Percentiles rank a stretch among this genome's conserved stretches.
These are phyloP conservation scores for Neocrepidodera transversa DNA, from an alignment of 2,888 invertebrate genomes.

Conservation along the genomic window DNA sequence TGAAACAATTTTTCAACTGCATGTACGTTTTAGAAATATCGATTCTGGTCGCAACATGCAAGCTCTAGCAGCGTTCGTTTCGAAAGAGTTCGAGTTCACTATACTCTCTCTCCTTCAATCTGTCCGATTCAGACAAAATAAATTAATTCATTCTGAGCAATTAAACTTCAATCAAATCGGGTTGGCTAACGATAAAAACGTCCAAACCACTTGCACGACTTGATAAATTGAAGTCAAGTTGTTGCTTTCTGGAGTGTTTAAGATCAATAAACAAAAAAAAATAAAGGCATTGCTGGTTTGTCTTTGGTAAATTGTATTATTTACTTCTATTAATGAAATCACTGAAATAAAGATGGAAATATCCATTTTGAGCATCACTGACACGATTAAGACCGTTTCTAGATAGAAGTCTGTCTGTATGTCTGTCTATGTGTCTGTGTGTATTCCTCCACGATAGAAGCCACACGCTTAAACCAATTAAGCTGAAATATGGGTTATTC, in stretches of 20 bases:
- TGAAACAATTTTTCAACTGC: neutral
- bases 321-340: no score
- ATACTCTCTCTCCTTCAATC: conserved; percentile 20
- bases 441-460: no score
- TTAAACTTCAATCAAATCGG: conserved; percentile 51
- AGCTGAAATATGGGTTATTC: no score
- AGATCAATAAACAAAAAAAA: conserved; percentile 24
- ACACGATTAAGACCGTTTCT: no score
- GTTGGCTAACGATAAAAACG: conserved; percentile 50
- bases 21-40: neutral
- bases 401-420: no score
- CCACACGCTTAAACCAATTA: no score
- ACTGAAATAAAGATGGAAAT: no score
- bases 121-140: conserved; percentile 48
- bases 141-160: conserved; percentile 51
- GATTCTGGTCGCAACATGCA: neutral
- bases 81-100: conserved; percentile 2
- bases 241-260: conserved; percentile 26
- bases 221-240: conserved; percentile 31
- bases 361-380: no score
- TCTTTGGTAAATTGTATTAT: no score
- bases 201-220: conserved; percentile 47
- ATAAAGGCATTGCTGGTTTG: conserved; percentile 9
- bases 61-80: neutral
- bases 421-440: no score